Evolutionary conservation across 2,888 invertebrate species (phyloP), one percentile per base, ranked within the genome.

Genomic region (Endomychus coccineus): DNA sequence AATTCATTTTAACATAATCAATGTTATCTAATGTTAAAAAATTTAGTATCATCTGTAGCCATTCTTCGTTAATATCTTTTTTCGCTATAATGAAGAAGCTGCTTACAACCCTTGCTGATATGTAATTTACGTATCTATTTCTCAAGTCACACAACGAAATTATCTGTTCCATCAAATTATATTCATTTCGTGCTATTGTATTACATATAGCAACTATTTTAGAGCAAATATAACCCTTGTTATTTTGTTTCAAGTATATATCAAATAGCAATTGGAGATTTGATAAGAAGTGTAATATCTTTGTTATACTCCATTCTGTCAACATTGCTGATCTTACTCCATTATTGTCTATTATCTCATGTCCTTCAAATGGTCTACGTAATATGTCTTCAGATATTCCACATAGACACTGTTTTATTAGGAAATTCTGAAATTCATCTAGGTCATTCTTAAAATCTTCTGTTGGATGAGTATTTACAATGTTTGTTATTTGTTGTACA

Each of bases 51-150:
- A 79, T 80, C 52, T 85, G 85, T 13, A 87, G 66, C 85, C 85
- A 88, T 56, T 78, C 76, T 52, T 80, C 78, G 58, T 87, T 83
- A 13, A 86, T 77, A 36, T 82, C 81, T 50, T 84, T 83, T 63
- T 87, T 84, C 14, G 87, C 83, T 33, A 88, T 82, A 50, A 88
- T 82, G 52, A 90, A 71, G 64, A 89, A 86, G 46, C 85, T 83
- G 32, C 87, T 83, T 35, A 90, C 67, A 11, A 87, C 84, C 57
- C 83, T 77, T 46, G 83, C 79, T 6, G 87, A 82, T 42, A 86
- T 72, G 67, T 83, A 87, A 55, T 83, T 83, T 39, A 89, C 75
- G 60, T 83, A 89, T 56, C 80, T 80, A 69, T 87, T 84, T 42
- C 78, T 75, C 52, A 81, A 81, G 53, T 83, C 80, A 9, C 83